These are phyloP conservation scores for Bryconaethiops microstoma DNA, from an alignment of 2,797 vertebrate species.

Conservation along the genomic window DNA sequence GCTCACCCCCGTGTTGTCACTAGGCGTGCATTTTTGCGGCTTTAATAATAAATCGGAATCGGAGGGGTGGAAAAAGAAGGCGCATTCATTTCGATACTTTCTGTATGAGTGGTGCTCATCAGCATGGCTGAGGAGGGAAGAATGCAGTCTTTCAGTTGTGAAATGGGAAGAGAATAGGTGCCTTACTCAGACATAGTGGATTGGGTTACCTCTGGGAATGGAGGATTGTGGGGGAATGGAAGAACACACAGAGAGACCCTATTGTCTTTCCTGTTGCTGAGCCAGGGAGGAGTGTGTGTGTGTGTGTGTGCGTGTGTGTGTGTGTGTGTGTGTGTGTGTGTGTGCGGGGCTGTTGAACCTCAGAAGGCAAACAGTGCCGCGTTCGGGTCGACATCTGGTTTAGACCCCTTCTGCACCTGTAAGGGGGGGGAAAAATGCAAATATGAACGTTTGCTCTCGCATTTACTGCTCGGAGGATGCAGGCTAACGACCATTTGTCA, in stretches of 20 bases:
- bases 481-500: constrained; percentile 80
- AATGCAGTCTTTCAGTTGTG: constrained; percentile 82
- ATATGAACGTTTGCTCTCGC: constrained; percentile 70
- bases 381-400: constrained; percentile 86
- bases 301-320: constrained; percentile 64
- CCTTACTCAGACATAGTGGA: constrained; percentile 85
- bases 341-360: constrained; percentile 70
- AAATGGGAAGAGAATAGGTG: constrained; percentile 89
- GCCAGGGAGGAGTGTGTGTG: constrained; percentile 69
- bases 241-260: constrained; percentile 71
- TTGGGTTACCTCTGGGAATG: constrained; percentile 77
- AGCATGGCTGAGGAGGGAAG: constrained; percentile 58
- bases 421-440: constrained; percentile 77
- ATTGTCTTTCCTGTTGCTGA: constrained; percentile 80
- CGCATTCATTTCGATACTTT: constrained; percentile 51
- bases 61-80: constrained; percentile 31
- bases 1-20: background rate
- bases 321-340: constrained; percentile 63
- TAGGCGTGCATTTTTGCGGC: constrained; percentile 38
- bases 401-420: constrained; percentile 83
- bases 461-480: constrained; percentile 67
- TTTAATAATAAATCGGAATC: constrained; percentile 54
- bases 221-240: constrained; percentile 61
- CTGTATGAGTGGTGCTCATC: constrained; percentile 42
- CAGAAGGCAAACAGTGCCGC: constrained; percentile 74